These are phyloP conservation scores for Nyctibius grandis DNA, from an alignment of 2,797 vertebrate species.

Conservation along the genomic window DNA sequence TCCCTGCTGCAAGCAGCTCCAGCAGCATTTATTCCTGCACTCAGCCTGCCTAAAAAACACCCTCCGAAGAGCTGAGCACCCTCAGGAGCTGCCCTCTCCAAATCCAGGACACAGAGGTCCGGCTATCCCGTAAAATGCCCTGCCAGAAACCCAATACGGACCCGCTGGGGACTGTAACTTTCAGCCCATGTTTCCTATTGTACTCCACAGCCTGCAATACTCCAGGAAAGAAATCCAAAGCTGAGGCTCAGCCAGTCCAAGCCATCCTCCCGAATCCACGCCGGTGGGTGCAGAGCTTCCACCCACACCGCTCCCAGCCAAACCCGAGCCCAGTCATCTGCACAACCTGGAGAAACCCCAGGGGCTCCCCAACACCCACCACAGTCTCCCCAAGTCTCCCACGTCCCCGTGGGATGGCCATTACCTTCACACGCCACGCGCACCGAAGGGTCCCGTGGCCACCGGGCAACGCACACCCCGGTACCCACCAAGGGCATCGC, in stretches of 20 bases:
- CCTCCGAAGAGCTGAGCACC: too few species aligned
- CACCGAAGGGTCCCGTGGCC: rapidly evolving
- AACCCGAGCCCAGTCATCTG: background rate
- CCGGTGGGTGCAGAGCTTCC: background rate
- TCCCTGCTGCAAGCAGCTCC: background rate
- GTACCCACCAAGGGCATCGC: background rate
- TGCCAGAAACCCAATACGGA: background rate
- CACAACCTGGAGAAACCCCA: background rate
- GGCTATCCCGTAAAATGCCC: background rate
- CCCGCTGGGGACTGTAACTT: background rate
- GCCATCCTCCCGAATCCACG: rapidly evolving
- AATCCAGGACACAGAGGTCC: background rate
- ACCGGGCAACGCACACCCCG: background rate
- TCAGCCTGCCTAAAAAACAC: background rate
- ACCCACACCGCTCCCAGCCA: background rate
- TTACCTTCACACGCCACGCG: rapidly evolving
- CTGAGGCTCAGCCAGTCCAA: background rate
- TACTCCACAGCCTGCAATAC: background rate
- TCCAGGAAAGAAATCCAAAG: background rate
- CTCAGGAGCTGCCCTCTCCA: background rate
- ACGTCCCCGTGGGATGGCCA: rapidly evolving
- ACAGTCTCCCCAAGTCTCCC: background rate
- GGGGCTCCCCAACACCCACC: rapidly evolving
- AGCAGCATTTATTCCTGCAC: background rate
- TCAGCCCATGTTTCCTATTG: background rate